These are phyloP conservation scores for Pseudobourletiella spinata DNA, from an alignment of 1,140 invertebrate species.

Conservation along the genomic window DNA sequence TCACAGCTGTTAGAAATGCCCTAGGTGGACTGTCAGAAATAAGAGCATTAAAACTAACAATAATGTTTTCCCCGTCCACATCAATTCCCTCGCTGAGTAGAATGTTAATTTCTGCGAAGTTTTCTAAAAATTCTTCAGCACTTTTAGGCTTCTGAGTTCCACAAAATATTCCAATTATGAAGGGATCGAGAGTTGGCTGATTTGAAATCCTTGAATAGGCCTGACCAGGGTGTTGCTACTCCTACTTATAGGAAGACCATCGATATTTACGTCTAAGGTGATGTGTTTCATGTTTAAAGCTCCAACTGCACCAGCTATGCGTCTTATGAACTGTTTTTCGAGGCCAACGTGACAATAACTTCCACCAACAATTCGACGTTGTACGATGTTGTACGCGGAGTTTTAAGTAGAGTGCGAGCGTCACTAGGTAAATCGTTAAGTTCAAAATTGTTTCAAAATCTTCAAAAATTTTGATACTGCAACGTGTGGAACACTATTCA, in stretches of 20 bases:
- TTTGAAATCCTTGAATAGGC: background rate
- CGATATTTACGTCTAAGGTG: background rate
- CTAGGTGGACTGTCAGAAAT: constrained; percentile 1
- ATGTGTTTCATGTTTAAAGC: too few relatives aligned
- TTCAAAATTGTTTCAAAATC: too few relatives aligned
- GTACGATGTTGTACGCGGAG: background rate
- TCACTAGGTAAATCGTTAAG: background rate
- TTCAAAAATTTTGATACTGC: too few relatives aligned
- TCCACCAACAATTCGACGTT: background rate
- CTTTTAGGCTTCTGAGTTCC: background rate
- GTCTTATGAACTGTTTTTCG: too few relatives aligned
- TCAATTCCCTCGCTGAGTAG: background rate
- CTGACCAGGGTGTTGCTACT: background rate
- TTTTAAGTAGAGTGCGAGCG: background rate
- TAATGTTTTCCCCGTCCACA: background rate
- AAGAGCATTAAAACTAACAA: background rate
- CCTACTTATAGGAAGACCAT: background rate
- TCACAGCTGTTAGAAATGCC: background rate
- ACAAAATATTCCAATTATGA: background rate
- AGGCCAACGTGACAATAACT: background rate
- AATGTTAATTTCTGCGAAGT: background rate
- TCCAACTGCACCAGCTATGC: too few relatives aligned
- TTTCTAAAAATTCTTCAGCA: background rate
- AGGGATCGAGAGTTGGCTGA: background rate
- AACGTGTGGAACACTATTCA: too few relatives aligned